A percentile compares a stretch with the other conserved stretches of the same genome.
Conservation (phyloP, 1,140 invertebrate species). For the Anadara kagoshimensis region DNA sequence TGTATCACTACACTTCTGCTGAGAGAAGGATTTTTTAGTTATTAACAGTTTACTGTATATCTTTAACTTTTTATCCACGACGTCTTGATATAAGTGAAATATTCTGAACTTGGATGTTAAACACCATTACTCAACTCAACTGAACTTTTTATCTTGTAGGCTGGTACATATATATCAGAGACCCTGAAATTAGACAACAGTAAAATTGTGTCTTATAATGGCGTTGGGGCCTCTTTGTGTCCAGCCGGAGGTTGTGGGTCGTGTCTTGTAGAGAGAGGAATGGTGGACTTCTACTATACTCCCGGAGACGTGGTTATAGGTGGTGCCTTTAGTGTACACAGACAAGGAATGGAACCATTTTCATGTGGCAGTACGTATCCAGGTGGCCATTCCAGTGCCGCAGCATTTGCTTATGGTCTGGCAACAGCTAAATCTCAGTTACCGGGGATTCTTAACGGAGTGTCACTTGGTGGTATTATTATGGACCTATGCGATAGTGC, state of each 20-base stretch:
- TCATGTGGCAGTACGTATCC: conserved; percentile 46
- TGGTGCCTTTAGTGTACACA: conserved; percentile 51
- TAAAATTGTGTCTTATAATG: conserved; percentile 48
- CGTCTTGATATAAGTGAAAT: too few relatives aligned
- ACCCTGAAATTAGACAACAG: conserved; percentile 36
- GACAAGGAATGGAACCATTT: conserved; percentile 41
- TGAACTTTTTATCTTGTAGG: conserved; percentile 42
- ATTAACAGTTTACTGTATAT: too few relatives aligned
- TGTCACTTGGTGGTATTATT: conserved; percentile 57
- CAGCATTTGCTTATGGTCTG: conserved; percentile 57
- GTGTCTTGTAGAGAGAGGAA: conserved; percentile 49
- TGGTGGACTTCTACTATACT: conserved; percentile 47
- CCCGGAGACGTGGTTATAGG: conserved; percentile 57
- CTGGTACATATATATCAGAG: conserved; percentile 49
- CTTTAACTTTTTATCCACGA: too few relatives aligned
- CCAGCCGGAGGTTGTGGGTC: conserved; percentile 50
- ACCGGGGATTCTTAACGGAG: conserved; percentile 41
- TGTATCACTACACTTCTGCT: too few relatives aligned
- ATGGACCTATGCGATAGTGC: conserved; percentile 56
- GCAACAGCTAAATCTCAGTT: conserved; percentile 40
- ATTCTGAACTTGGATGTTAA: too few relatives aligned
- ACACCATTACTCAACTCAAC: too few relatives aligned
- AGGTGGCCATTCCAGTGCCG: conserved; percentile 26
- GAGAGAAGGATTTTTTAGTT: too few relatives aligned
- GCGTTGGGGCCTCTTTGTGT: conserved; percentile 46